Percentiles rank a stretch among this genome's conserved stretches.
phyloP scores from a whole-genome alignment of 2,113 vertebrate species.

The Tetraodon nigroviridis region DNA sequence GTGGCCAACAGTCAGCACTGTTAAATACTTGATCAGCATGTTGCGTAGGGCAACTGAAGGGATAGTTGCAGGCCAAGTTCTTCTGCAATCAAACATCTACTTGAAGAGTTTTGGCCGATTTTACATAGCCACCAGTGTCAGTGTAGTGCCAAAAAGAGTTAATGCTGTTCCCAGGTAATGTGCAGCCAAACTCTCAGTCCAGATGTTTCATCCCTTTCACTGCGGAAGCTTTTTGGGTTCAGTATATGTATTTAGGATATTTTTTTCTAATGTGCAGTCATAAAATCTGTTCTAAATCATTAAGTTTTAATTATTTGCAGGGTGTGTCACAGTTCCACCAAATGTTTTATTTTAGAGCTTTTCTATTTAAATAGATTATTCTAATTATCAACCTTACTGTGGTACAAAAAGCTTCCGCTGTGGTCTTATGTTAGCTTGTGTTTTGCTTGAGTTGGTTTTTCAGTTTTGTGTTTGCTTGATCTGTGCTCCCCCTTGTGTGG shows the following conservation, averaged over 20 bases:
- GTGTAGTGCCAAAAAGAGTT: slow-evolving; percentile 23
- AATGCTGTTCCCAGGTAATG: slow-evolving; percentile 11
- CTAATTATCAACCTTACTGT: neutral
- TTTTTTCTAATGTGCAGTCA: neutral
- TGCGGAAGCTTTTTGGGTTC: slow-evolving; percentile 55
- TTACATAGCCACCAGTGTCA: slow-evolving; percentile 34
- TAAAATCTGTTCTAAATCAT: too few species aligned
- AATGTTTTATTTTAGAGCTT: too few species aligned
- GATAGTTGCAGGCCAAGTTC: slow-evolving; percentile 32
- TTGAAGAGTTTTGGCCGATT: slow-evolving; percentile 43
- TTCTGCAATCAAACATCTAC: slow-evolving; percentile 30
- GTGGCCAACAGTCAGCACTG: slow-evolving; percentile 47
- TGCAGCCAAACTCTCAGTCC: slow-evolving; percentile 65
- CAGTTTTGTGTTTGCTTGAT: slow-evolving; percentile 79
- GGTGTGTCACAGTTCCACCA: too few species aligned
- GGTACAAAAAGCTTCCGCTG: slow-evolving; percentile 55
- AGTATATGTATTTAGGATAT: slow-evolving; percentile 1
- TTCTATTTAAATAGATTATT: slow-evolving; percentile 12
- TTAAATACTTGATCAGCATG: slow-evolving; percentile 40
- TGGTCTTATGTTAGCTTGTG: slow-evolving; percentile 46
- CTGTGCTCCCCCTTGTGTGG: slow-evolving; percentile 73
- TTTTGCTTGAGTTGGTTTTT: slow-evolving; percentile 50
- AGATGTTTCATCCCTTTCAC: slow-evolving; percentile 61
- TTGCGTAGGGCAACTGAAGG: slow-evolving; percentile 21
- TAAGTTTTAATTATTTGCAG: too few species aligned